Evolutionary conservation across 2,888 invertebrate species (phyloP), one percentile per base, ranked within the genome.

Genomic region (Polyommatus icarus): DNA sequence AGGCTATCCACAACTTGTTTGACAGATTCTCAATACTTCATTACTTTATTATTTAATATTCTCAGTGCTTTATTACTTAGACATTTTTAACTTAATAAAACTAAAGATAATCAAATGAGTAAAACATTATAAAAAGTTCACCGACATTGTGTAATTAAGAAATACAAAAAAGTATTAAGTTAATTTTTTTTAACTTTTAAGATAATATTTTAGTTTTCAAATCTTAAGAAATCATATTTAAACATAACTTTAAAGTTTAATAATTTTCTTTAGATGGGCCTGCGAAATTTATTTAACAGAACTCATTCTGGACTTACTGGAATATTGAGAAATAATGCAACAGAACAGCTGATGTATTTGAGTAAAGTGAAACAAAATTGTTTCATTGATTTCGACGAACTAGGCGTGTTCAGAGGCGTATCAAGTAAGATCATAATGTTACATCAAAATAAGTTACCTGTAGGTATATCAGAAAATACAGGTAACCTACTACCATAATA

Each of bases 311-410:
- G 84, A 0, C 79, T 91, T 0, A 80, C 85, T 3, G 80, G 78
- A 0, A 85, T 91, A 57, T 80, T 87, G 3, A 86, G 82, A 32
- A 61, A 82, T 72, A 73, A 81, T 7, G 79, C 76, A 32, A 78
- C 76, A 18, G 77, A 76, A 1, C 83, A 83, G 15, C 85, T 83
- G 6, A 80, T 89, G 32, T 83, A 82, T 78, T 77, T 91, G 18
- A 88, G 83, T 77, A 88, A 84, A 83, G 83, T 85, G 0, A 89
- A 89, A 79, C 91, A 91, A 80, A 90, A 88, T 67, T 80, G 85
- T 0, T 88, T 89, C 29, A 12, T 91, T 5, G 88, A 90, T 54
- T 36, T 90, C 0, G 89, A 89, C 59, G 91, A 92, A 79, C 83
- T 85, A 82, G 90, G 91, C 5, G 40, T 83, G 3, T 78, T 78